Base-by-base conservation (phyloP, 2,113 vertebrate genomes). In the Syngnathus typhle region DNA sequence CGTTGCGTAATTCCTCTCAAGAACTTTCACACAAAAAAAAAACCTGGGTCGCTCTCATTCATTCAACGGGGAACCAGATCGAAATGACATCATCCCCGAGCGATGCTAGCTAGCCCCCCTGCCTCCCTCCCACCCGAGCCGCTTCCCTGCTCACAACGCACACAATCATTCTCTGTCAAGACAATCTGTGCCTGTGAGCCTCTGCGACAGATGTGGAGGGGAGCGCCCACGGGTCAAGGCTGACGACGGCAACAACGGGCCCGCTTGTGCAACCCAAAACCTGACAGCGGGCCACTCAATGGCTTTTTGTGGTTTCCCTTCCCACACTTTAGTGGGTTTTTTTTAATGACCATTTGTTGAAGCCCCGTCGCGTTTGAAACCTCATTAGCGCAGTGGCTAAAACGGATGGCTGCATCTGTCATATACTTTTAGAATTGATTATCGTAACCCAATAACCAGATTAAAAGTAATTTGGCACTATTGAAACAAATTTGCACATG, bases 121-220 rank as follows among this genome's bases (percentile, higher is more conserved):
- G n/a, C 75, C 27, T 1, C 27, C 23, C 27, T 21, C 23, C 55
- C 13, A 11, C 44, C 12, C 44, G 5, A 12, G 1, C 43, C 11
- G 6, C 41, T 55, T 55, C 54, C 4, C 10, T 7, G 27, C 55
- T 32, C 13, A 12, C 44, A 46, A 13, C n/a, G 3, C 12, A 27
- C 55, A 23, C 85, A 89, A 86, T 86, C 76, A 65, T 47, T 82
- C 83, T 80, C 83, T 85, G 86, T 88, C 81, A 86, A 89, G 78
- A 89, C 84, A 86, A 90, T 88, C 82, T 84, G 76, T 71, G 83
- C 82, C 72, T 86, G 71, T 78, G 84, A 89, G 78, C 69, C 78
- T 37, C 72, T 70, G 79, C 69, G 76, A 86, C 88, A 87, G 86
- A 87, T 89, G 87, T 86, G 84, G 62, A 62, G 84, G 61, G 80